Evolutionary conservation across 1,140 invertebrate species (phyloP).

Genomic region (Harpegnathos saltator): DNA sequence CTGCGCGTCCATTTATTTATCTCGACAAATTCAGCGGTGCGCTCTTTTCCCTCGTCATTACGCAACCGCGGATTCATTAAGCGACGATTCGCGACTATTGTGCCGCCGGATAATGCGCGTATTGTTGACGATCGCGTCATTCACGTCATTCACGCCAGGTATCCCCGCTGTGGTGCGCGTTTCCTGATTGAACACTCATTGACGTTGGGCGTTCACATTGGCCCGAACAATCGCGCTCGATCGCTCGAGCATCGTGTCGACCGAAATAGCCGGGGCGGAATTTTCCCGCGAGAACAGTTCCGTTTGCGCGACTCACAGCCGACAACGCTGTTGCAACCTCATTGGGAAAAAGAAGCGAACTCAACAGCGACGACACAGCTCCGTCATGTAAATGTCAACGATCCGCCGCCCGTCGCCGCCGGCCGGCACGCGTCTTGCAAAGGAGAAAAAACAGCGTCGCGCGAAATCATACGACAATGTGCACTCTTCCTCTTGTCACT

Average conservation of each 20-base stretch:
- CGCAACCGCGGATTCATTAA: slow-evolving; percentile 49
- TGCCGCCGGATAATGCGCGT: slow-evolving; percentile 38
- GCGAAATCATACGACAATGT: no score
- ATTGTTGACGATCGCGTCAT: slow-evolving; percentile 52
- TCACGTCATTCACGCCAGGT: slow-evolving; percentile 15
- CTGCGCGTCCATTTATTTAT: slow-evolving; percentile 50
- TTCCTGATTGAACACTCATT: slow-evolving; percentile 54
- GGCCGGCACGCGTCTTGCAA: no score
- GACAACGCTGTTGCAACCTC: no score
- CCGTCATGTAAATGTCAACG: neutral
- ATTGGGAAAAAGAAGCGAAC: no score
- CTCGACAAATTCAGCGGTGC: slow-evolving; percentile 15
- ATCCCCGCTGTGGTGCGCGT: slow-evolving; percentile 9
- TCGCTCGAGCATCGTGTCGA: neutral
- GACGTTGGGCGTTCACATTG: neutral
- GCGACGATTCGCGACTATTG: slow-evolving; percentile 52
- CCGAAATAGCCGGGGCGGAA: neutral
- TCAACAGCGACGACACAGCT: neutral
- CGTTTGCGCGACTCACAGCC: no score
- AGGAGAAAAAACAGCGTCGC: no score
- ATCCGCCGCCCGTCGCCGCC: no score
- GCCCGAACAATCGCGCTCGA: neutral
- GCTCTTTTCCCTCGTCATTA: slow-evolving; percentile 49
- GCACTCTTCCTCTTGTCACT: no score
- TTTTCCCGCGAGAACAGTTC: neutral